Evolutionary conservation across 2,888 invertebrate genomes (phyloP), one percentile per base, ranked within the genome.

Genomic region (Melolontha melolontha): DNA sequence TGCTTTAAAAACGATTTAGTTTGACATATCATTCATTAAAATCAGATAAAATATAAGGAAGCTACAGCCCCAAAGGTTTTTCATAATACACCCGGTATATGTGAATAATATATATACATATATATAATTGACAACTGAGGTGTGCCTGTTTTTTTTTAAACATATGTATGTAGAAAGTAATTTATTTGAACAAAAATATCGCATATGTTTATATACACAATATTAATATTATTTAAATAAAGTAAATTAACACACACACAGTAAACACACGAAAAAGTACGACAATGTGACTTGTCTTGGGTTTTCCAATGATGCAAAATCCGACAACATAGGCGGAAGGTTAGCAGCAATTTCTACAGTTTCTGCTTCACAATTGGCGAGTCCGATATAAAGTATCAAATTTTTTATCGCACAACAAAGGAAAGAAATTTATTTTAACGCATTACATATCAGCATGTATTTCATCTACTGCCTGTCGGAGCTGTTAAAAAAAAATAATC

Each of bases 231-330:
- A 57, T 57, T 49, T 47, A 47, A 62, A 44, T 47, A 47, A 47
- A 62, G 16, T 42, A 47, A 62, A 62, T 62, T 62, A 49, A 62
- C 47, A 34, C 47, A 59, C 14, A 59, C 40, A 44, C 12, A 22
- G 22, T 22, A 22, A 22, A 22, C 6, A 34, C 34, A 34, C 34
- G 17, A 62, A 41, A 47, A 47, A 62, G 34, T 39, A 47, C 59
- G 44, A 47, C 52, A 54, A 39, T 65, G 65, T 54, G 65, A 65
- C 54, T 34, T 59, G 51, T 62, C 52, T 64, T 62, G 70, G 70
- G 66, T 68, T 69, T 69, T 67, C 69, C 69, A 65, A 44, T 69
- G 69, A 69, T 69, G 69, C 57, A 69, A 69, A 69, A 67, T 54
- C 42, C 67, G 34, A 51, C 62, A 47, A 47, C 59, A 42, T 17